Base-by-base conservation (phyloP, 2,888 invertebrate species). In the Erannis defoliaria region DNA sequence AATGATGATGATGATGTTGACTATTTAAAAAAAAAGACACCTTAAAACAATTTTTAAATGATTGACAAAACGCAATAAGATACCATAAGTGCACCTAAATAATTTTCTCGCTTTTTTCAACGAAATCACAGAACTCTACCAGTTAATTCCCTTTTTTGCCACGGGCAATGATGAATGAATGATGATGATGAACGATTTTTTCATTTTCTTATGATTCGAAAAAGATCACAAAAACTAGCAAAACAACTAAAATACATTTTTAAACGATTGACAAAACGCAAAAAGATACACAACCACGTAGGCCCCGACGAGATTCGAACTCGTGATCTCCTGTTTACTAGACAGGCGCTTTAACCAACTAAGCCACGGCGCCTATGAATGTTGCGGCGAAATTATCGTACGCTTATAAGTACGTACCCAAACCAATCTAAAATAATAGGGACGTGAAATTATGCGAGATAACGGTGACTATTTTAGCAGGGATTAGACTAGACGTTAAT, bases 261-360 rank as follows among this genome's bases (percentile, higher is more conserved):
- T 23, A n/a, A 8, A 23, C 5, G 18, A 10, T 23, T 16, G 38
- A 40, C 1, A n/a, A 23, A 12, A 4, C 2, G 12, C 31, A 46
- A 46, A 46, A 31, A 31, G 18, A 46, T 1, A 4, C 10, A 8
- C 10, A 8, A 0, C 66, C 0, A 65, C 53, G 8, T 87, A 66
- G 89, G 89, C 90, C 86, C 89, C 89, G 89, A 80, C 89, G 88
- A 89, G 89, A 90, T 90, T 90, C 89, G 89, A 90, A 90, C 89
- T 89, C 89, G 74, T 80, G 89, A 90, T 90, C 90, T 90, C 89
- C 89, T 90, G 90, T 90, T 90, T 90, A 90, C 89, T 89, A 89
- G 89, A 91, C 90, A 90, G 90, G 90, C 89, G 90, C 88, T 89
- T 89, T 89, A 89, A 89, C 89, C 89, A 88, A 89, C 86, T 89